These are phyloP conservation scores for Trogon surrucura DNA, from an alignment of 2,113 vertebrate genomes.

Conservation along the genomic window DNA sequence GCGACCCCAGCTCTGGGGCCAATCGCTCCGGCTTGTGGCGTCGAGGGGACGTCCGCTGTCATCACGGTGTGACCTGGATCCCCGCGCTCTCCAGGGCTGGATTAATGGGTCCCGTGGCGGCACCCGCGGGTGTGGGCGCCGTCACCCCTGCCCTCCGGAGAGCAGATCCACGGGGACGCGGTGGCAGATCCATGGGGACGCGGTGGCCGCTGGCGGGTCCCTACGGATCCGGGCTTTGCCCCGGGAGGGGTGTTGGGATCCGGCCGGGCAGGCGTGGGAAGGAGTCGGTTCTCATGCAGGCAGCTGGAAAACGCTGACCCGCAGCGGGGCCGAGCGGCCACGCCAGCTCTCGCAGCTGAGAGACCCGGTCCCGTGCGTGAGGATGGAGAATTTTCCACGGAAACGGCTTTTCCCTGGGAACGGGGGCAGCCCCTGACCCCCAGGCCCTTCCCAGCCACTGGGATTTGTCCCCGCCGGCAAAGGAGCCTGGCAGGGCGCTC, in stretches of 20 bases:
- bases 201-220: too few species aligned
- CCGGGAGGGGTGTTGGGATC: neutral
- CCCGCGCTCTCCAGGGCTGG: neutral
- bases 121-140: fast-evolving
- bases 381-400: neutral
- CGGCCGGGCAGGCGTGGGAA: slow-evolving; percentile 8
- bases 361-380: fast-evolving
- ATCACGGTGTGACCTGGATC: neutral
- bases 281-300: neutral
- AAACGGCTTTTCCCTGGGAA: neutral
- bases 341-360: fast-evolving
- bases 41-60: neutral
- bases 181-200: fast-evolving
- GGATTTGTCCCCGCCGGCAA: neutral
- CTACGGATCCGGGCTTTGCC: fast-evolving
- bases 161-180: fast-evolving
- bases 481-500: neutral
- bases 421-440: neutral
- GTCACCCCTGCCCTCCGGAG: fast-evolving
- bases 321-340: fast-evolving
- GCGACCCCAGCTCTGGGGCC: fast-evolving
- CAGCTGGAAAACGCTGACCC: slow-evolving; percentile 11
- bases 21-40: fast-evolving
- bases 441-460: fast-evolving
- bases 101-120: fast-evolving